Conservation (phyloP, 2,888 invertebrate genomes). For the Apamea anceps region DNA sequence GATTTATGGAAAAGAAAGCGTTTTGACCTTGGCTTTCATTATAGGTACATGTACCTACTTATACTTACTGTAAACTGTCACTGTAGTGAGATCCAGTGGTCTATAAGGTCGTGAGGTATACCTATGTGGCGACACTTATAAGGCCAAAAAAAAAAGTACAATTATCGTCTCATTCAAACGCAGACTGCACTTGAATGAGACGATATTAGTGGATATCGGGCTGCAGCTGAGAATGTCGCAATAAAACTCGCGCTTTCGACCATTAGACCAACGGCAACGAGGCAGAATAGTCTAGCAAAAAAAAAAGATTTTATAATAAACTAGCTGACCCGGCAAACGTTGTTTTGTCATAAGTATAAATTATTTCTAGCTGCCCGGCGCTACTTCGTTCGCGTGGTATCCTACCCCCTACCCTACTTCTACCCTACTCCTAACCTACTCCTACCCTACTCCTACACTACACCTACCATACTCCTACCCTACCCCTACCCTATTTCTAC, state of each 20-base stretch:
- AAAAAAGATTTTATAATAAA: neutral
- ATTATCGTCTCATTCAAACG: neutral
- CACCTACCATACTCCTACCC: too few species aligned
- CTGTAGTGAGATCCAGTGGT: neutral
- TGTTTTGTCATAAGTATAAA: too few species aligned
- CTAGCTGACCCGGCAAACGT: too few species aligned
- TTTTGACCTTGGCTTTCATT: neutral
- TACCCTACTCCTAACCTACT: too few species aligned
- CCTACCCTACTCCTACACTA: too few species aligned
- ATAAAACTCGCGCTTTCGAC: neutral
- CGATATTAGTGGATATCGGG: neutral
- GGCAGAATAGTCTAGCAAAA: too few species aligned
- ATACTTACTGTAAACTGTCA: neutral
- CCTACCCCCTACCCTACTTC: too few species aligned
- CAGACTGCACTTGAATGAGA: neutral
- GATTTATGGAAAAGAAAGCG: constrained; percentile 12
- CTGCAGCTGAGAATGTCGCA: neutral
- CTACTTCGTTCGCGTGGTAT: too few species aligned
- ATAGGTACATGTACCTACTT: too few species aligned
- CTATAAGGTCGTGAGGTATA: neutral
- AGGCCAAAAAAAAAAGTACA: neutral
- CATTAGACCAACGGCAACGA: neutral
- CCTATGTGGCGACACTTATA: neutral
- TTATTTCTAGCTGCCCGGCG: too few species aligned
- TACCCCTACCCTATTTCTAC: too few species aligned